Base-by-base conservation (phyloP, 2,888 invertebrate species). In the Epistrophella euchroma region DNA sequence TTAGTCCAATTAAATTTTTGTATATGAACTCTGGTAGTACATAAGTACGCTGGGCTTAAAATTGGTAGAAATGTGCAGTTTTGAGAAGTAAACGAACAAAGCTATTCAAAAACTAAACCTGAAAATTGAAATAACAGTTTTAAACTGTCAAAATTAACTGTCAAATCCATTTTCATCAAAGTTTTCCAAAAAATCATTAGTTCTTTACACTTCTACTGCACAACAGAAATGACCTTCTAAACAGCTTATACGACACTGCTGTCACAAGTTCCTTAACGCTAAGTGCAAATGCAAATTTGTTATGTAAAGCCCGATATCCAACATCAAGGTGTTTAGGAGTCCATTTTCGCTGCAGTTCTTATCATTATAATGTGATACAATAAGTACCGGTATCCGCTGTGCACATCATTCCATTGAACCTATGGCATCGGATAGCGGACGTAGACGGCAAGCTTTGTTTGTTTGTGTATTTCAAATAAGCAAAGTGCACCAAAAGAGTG, bases 291-390 rank as follows among this genome's bases (percentile, higher is more conserved):
- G 71, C 45, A 78, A 72, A 78, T 72, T 72, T 77, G 52, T 71
- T 52, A 66, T 35, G 47, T 47, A 73, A 79, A 32, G 45, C 19
- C 17, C 47, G 72, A 40, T 72, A 72, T 78, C 71, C 52, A 78
- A 78, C 64, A 64, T 73, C 72, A 79, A 79, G 79, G 79, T 79
- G 79, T 79, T 72, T 58, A 40, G 40, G n/a, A 40, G 47, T 66
- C 11, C n/a, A 47, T 58, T 47, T 35, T 22, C 25, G 52, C 28
- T 25, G 43, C 17, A 22, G 37, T 58, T n/a, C n/a, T n/a, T n/a
- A 25, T 47, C 5, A 32, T 66, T 66, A 9, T 47, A 32, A 47
- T 32, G 9, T 47, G 47, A 47, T 19, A 66, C 47, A n/a, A n/a
- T 66, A 66, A 60, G 25, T 62, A 58, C 35, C 13, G 19, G 37